These are phyloP conservation scores for Fragum whitleyi DNA, from an alignment of 2,888 invertebrate genomes.

Conservation along the genomic window DNA sequence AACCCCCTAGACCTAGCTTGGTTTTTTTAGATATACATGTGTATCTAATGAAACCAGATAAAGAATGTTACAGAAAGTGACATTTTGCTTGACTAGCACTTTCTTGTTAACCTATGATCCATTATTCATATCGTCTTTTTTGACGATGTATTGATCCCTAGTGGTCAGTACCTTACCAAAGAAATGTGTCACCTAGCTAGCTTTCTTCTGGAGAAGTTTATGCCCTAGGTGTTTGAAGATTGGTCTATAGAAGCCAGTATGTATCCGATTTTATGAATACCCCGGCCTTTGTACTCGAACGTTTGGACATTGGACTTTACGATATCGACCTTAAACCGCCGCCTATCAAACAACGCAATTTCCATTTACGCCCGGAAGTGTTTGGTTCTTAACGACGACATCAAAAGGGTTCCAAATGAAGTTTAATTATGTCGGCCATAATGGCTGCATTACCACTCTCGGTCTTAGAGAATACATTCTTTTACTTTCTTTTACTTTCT, in stretches of 20 bases:
- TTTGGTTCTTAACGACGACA: conserved; percentile 51
- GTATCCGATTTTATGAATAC: conserved; percentile 21
- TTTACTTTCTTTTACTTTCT: not conserved
- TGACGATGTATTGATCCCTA: not conserved
- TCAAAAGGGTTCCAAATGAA: conserved; percentile 54
- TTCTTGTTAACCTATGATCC: not conserved
- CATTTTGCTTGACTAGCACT: no score
- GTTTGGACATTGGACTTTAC: conserved; percentile 28
- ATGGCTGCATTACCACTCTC: conserved; percentile 23
- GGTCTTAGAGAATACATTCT: not conserved
- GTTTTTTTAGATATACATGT: no score
- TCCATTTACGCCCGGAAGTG: conserved; percentile 58
- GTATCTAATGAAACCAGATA: no score
- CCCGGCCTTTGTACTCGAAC: conserved; percentile 11
- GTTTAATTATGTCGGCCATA: conserved; percentile 24
- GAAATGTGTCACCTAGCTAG: not conserved
- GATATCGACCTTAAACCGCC: conserved; percentile 24
- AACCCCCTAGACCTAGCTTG: no score
- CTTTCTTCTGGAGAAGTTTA: not conserved
- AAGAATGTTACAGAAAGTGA: no score
- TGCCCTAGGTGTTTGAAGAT: not conserved
- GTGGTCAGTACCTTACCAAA: not conserved
- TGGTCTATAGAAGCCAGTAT: not conserved
- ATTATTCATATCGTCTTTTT: not conserved
- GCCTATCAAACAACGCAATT: conserved; percentile 33